phyloP scores from a whole-genome alignment of 92 coral and sea anemone species.

The Heliopora coerulea region DNA sequence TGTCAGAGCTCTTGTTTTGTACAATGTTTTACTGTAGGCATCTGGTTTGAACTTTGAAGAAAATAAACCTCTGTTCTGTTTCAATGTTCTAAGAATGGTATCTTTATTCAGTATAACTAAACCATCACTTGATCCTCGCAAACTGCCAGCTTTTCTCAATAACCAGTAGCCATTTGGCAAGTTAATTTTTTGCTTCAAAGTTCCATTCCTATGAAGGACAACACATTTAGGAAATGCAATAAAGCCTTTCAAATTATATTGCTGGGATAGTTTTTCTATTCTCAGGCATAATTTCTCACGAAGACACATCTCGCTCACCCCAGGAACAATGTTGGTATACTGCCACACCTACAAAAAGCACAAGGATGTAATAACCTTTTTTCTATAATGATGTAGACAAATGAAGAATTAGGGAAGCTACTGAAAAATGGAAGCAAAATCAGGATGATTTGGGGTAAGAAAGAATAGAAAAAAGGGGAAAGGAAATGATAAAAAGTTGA shows the following conservation, averaged over 20 bases:
- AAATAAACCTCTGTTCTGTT: not conserved
- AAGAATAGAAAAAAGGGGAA: no score
- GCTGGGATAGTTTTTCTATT: constrained; percentile 11
- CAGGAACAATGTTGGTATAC: constrained; percentile 26
- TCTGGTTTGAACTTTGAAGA: not conserved
- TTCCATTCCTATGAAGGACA: constrained; percentile 4
- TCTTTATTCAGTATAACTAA: not conserved
- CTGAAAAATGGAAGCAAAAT: no score
- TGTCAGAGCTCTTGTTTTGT: constrained; percentile 21
- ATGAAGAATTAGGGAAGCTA: no score
- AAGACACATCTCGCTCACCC: constrained; percentile 25
- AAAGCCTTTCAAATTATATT: constrained; percentile 2
- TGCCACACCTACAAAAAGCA: constrained; percentile 42
- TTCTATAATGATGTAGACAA: no score
- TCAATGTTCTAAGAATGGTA: not conserved
- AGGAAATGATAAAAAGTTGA: no score
- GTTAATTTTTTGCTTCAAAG: not conserved
- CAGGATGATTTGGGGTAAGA: no score
- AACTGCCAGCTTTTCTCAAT: constrained; percentile 29
- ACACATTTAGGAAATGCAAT: constrained; percentile 31
- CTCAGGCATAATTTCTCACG: constrained; percentile 25
- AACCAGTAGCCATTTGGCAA: constrained; percentile 22
- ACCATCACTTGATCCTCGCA: constrained; percentile 32
- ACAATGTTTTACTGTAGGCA: constrained; percentile 3
- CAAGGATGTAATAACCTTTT: no score